phyloP scores from a whole-genome alignment of 92 coral and sea anemone genomes.

The Epizoanthus stellaris region DNA sequence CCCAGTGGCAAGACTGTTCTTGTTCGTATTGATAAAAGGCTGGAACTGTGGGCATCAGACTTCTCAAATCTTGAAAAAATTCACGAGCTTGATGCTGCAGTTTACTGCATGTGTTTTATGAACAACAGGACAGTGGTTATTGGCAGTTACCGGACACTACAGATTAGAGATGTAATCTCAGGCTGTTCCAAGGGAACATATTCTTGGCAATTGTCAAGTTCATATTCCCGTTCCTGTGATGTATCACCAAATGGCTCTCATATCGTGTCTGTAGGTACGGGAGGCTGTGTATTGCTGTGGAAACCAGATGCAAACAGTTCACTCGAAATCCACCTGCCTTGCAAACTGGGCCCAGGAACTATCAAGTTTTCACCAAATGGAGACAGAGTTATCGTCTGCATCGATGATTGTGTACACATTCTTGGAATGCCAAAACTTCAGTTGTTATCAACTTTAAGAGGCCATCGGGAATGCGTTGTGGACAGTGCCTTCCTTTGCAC shows the following conservation, averaged over 20 bases:
- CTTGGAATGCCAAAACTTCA: slow-evolving; percentile 9
- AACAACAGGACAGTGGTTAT: slow-evolving; percentile 1
- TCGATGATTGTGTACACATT: neutral
- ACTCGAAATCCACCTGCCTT: neutral
- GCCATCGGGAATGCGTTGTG: neutral
- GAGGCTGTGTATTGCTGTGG: slow-evolving; percentile 2
- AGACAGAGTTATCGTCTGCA: slow-evolving; percentile 2
- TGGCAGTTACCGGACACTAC: neutral
- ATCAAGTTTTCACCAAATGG: slow-evolving; percentile 16
- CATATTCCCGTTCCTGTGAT: neutral
- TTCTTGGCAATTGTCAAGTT: neutral
- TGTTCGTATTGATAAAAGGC: slow-evolving; percentile 4
- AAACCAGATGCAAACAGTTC: slow-evolving; percentile 21
- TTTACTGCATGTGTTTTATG: slow-evolving; percentile 7
- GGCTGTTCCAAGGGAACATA: neutral
- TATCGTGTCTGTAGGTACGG: neutral
- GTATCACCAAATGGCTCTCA: neutral
- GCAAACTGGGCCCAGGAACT: neutral
- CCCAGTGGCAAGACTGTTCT: slow-evolving; percentile 11
- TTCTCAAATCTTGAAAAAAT: slow-evolving; percentile 10
- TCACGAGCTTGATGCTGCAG: neutral
- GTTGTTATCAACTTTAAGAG: slow-evolving; percentile 1
- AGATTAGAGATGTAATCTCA: neutral
- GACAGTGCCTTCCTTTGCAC: slow-evolving; percentile 1
- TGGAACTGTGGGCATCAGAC: slow-evolving; percentile 19